Percentiles rank a stretch among this genome's conserved stretches.
phyloP scores from a whole-genome alignment of 2,888 invertebrate genomes.

The Volucella bombylans region DNA sequence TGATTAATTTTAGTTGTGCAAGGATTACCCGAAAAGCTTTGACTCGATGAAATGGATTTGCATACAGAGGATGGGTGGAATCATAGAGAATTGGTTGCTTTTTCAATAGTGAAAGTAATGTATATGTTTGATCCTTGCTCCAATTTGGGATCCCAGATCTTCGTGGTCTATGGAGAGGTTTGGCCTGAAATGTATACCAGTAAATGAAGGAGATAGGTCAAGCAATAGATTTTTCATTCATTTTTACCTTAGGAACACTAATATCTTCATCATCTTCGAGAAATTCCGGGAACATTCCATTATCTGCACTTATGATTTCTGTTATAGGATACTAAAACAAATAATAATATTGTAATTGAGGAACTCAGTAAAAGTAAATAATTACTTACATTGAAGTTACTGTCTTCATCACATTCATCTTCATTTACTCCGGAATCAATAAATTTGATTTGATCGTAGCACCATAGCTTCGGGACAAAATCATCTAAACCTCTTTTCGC shows the following conservation, averaged over 20 bases:
- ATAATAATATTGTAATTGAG: no score
- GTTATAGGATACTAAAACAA: conserved; percentile 11
- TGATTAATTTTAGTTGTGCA: background rate
- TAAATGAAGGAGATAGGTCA: background rate
- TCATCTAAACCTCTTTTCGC: background rate
- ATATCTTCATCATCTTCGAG: background rate
- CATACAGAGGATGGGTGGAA: conserved; percentile 25
- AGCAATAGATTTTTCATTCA: background rate
- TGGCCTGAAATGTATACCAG: background rate
- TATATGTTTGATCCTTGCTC: conserved; percentile 18
- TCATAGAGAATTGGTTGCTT: conserved; percentile 31
- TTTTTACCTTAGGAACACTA: background rate
- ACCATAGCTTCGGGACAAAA: conserved; percentile 29
- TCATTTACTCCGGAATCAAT: conserved; percentile 4
- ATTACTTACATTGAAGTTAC: background rate
- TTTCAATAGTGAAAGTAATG: conserved; percentile 6
- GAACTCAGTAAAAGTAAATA: background rate
- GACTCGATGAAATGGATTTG: conserved; percentile 14
- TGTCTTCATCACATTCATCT: background rate
- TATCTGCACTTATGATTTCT: background rate
- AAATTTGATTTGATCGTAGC: conserved; percentile 29
- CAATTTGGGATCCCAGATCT: background rate
- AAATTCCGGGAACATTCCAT: background rate
- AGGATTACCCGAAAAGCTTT: conserved; percentile 20
- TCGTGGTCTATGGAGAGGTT: background rate